Evolutionary conservation across 2,113 vertebrate genomes (phyloP), one percentile per base, ranked within the genome.

Genomic region (Cryptotis parvus): DNA sequence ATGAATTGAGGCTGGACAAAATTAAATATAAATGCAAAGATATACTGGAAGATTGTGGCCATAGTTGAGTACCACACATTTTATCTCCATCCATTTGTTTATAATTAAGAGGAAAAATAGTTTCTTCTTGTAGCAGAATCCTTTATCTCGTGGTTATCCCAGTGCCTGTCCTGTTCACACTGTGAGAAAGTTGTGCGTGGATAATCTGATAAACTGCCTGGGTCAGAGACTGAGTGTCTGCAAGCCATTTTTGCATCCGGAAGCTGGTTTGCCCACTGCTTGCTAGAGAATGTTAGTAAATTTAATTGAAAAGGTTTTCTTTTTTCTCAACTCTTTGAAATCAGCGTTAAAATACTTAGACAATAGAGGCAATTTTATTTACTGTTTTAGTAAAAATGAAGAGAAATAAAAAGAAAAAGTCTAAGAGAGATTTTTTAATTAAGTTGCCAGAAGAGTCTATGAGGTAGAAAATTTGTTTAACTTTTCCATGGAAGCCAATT

Each of bases 281-380:
- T 58, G 73, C n/a, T 39, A 55, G 63, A 37, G 45, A 84, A 84
- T 66, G 31, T 70, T n/a, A 73, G 20, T 63, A 84, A 22, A 55
- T 7, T 49, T 76, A 52, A 73, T 29, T 63, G n/a, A 89, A 92
- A n/a, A 11, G 24, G 39, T 2, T 31, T 86, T 84, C 33, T 24
- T 86, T 89, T 89, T 75, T 24, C 37, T 85, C 35, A 39, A 6
- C 5, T 74, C 61, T 61, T 69, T 95, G 10, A 4, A 16, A 26
- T 49, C n/a, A 70, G 49, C 76, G 2, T 49, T 58, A 95, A 96
- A 87, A 89, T 66, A 20, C 14, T 82, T 68, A 73, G 8, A 79
- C 41, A 82, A 65, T 55, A 52, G 10, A 49, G 1, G 18, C n/a
- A 83, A 83, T n/a, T 68, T 18, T 18, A 88, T 91, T 87, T 78